Base-by-base conservation (phyloP, 1,140 invertebrate genomes). In the Limonius californicus region DNA sequence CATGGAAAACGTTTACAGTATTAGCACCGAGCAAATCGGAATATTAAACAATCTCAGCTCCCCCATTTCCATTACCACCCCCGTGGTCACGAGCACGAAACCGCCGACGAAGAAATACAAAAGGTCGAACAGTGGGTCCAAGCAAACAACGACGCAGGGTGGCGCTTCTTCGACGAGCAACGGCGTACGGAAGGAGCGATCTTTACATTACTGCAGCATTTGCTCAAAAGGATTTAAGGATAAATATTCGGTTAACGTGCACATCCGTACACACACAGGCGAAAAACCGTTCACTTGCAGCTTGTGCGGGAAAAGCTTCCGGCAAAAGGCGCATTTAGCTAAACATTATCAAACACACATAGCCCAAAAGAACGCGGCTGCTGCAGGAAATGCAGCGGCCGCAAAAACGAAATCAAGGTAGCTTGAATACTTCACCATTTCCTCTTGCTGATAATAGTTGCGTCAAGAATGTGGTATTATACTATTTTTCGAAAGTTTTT, bases 321-420 rank as follows among this genome's bases (percentile, higher is more conserved):
- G 95, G 14, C 96, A 98, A 77, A 98, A 98, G 76, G 95, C 95
- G 0, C 96, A 98, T 75, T 83, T 98, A 56, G 95, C 95, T 57
- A 98, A 98, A 76, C 95, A 98, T 78, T 95, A 97, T 76, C 92
- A 97, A 77, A 97, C 95, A 15, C 95, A 98, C 77, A 87, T 91
- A 61, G 88, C 89, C 7, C 88, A 90, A 72, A 89, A 89, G 71
- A 87, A 83, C 39, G 74, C 75, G 14, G 74, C 74, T 16, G 69
- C 72, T 12, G 70, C 71, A 50, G 74, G 73, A 45, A 71, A 63
- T 65, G 73, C 73, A 39, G 60, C 67, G 8, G 63, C 70, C 14
- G 65, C 69, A 8, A 76, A 75, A 63, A 67, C 71, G 18, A 76
- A 76, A 68, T 63, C 70, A 9, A 73, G 72, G 71, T 73, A 73